Evolutionary conservation across 2,113 vertebrate species (phyloP).

Genomic region (Danio rerio): DNA sequence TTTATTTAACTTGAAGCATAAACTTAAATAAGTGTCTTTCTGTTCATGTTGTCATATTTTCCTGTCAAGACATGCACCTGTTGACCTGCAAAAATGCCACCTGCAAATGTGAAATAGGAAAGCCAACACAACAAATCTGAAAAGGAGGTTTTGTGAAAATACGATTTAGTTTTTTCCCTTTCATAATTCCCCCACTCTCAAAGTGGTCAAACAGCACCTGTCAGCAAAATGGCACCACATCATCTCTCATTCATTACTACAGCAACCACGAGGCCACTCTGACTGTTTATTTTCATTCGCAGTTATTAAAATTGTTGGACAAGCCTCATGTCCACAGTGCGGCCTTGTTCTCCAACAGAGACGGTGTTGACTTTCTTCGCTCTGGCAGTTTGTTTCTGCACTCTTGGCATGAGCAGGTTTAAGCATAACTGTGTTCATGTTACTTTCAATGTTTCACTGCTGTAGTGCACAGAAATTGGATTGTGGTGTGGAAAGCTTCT

Average conservation of each 20-base stretch:
- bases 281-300: slow-evolving; percentile 56
- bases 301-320: slow-evolving; percentile 45
- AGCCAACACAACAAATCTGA: neutral
- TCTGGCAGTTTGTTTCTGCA: neutral
- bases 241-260: neutral
- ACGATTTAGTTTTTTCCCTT: neutral
- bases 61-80: slow-evolving; percentile 4
- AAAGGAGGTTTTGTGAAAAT: neutral
- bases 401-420: neutral
- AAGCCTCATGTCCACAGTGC: slow-evolving; percentile 41
- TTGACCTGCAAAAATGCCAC: neutral
- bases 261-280: slow-evolving; percentile 43
- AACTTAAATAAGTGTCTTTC: neutral
- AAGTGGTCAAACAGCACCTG: neutral
- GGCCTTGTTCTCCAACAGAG: slow-evolving; percentile 44
- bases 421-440: neutral
- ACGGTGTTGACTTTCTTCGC: neutral
- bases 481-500: neutral
- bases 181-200: no score
- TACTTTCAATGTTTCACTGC: neutral
- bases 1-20: no score
- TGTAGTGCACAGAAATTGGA: neutral
- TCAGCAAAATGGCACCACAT: slow-evolving; percentile 13
- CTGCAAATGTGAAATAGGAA: neutral
- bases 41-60: neutral